phyloP scores from a whole-genome alignment of 2,888 invertebrate species.

The Psococerastis gibbosa region DNA sequence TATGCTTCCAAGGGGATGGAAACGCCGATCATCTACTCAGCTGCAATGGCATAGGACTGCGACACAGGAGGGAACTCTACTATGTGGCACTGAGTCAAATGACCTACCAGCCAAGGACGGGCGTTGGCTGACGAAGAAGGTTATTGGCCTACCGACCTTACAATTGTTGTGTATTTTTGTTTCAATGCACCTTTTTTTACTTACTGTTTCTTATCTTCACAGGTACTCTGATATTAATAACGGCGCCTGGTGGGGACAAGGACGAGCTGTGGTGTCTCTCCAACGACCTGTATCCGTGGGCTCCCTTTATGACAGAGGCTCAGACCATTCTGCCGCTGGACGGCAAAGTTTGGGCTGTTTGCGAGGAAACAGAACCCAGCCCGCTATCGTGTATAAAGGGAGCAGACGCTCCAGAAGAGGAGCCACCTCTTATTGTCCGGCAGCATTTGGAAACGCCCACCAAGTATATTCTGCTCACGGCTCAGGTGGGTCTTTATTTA shows the following conservation, averaged over 20 bases:
- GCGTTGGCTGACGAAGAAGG: too few species aligned
- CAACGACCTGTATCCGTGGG: slow-evolving; percentile 52
- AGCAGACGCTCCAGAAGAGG: slow-evolving; percentile 16
- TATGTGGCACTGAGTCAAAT: too few species aligned
- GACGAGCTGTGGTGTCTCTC: slow-evolving; percentile 62
- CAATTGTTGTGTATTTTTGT: too few species aligned
- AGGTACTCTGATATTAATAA: slow-evolving; percentile 52
- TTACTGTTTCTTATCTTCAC: slow-evolving; percentile 15
- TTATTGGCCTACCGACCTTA: too few species aligned
- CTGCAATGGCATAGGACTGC: too few species aligned
- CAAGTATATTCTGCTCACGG: slow-evolving; percentile 70
- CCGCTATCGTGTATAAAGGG: background rate
- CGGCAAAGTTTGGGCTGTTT: slow-evolving; percentile 74
- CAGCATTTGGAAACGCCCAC: slow-evolving; percentile 50
- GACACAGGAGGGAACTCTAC: too few species aligned
- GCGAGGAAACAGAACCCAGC: slow-evolving; percentile 1
- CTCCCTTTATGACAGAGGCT: slow-evolving; percentile 43
- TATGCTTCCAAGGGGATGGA: too few species aligned
- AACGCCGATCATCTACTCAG: too few species aligned
- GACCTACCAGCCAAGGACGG: too few species aligned
- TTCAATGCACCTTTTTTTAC: too few species aligned
- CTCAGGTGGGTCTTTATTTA: slow-evolving; percentile 42
- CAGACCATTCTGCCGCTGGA: slow-evolving; percentile 61
- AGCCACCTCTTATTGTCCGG: slow-evolving; percentile 45
- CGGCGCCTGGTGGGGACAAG: slow-evolving; percentile 45